These are phyloP conservation scores for Dipodomys stephensi DNA, from an alignment of 2,113 vertebrate species.

Conservation along the genomic window DNA sequence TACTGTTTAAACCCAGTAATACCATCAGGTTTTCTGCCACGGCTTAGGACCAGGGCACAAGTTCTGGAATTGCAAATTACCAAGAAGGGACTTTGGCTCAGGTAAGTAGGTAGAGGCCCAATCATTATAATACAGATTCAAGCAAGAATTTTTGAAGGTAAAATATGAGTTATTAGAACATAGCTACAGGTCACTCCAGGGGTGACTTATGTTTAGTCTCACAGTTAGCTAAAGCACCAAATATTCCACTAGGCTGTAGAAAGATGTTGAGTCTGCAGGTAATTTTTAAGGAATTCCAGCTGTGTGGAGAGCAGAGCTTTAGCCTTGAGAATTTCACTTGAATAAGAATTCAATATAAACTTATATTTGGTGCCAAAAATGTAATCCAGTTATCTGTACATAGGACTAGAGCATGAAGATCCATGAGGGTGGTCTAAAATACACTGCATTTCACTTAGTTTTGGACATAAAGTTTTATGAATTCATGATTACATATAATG, in stretches of 20 bases:
- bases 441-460: neutral
- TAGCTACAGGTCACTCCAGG: neutral
- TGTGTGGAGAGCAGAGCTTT: neutral
- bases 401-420: neutral
- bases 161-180: conserved; percentile 49
- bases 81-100: neutral
- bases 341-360: conserved; percentile 1
- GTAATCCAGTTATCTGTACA: neutral
- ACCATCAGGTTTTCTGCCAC: neutral
- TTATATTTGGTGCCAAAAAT: conserved; percentile 25
- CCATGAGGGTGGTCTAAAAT: neutral
- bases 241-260: neutral
- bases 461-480: neutral
- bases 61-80: neutral
- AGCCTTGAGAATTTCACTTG: conserved; percentile 22
- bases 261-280: conserved; percentile 11
- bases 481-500: neutral
- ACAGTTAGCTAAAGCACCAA: neutral
- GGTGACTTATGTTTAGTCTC: conserved; percentile 27
- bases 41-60: neutral
- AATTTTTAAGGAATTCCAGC: conserved; percentile 61
- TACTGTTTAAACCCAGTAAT: neutral
- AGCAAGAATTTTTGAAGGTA: neutral
- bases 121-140: neutral
- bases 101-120: neutral